Conservation (phyloP, 2,797 vertebrate genomes). For the Chanos chanos region DNA sequence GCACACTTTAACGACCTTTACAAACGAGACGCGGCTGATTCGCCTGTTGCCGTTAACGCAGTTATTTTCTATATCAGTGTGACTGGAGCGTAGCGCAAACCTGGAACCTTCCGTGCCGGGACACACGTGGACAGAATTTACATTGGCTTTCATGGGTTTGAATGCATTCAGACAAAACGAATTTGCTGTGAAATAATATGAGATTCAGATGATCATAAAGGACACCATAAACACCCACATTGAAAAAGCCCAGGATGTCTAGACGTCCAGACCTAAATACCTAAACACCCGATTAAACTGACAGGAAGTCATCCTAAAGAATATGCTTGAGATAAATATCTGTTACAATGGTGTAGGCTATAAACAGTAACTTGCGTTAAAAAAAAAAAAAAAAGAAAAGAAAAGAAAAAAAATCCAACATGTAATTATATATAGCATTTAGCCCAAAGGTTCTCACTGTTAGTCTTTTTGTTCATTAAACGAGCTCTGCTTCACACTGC, state of each 20-base stretch:
- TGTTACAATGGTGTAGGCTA: no score
- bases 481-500: constrained; percentile 26
- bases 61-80: constrained; percentile 67
- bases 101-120: no score
- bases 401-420: background rate
- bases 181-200: constrained; percentile 57
- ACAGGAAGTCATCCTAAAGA: no score
- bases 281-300: no score
- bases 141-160: background rate
- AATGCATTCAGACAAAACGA: no score
- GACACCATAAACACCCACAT: no score
- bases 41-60: constrained; percentile 71
- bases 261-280: no score
- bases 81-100: constrained; percentile 68
- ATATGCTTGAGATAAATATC: no score
- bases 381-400: background rate
- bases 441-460: constrained; percentile 26
- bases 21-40: constrained; percentile 74
- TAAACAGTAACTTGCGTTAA: no score
- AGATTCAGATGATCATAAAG: no score
- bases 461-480: constrained; percentile 34
- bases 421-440: constrained; percentile 4
- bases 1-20: constrained; percentile 75
- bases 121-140: constrained; percentile 53
- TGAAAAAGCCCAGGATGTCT: no score